phyloP scores from a whole-genome alignment of 2,113 vertebrate genomes.

The Muntiacus reevesi region DNA sequence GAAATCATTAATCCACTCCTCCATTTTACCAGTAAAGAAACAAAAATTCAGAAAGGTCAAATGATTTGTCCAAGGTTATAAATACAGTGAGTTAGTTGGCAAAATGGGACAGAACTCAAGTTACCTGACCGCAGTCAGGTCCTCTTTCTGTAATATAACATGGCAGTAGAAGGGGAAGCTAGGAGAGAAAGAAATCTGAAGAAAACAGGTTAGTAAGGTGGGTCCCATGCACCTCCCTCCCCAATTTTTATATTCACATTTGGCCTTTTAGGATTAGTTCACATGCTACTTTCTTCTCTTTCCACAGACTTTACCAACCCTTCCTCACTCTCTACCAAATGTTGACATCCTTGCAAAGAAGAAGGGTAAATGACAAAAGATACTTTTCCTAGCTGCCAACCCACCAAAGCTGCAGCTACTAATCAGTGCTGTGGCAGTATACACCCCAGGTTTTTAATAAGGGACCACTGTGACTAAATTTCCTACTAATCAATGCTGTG shows the following conservation, averaged over 20 bases:
- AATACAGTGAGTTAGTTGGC: neutral
- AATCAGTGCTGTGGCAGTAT: neutral
- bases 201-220: neutral
- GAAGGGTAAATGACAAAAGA: neutral
- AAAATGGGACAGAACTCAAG: neutral
- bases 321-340: neutral
- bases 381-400: neutral
- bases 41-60: neutral
- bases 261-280: neutral
- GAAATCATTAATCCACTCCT: neutral
- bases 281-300: neutral
- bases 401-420: neutral
- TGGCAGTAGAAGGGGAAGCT: neutral
- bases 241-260: neutral
- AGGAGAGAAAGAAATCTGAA: neutral
- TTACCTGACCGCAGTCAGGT: neutral
- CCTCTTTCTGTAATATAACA: neutral
- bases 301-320: neutral
- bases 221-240: neutral
- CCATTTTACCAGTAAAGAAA: constrained; percentile 19
- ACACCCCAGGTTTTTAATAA: neutral
- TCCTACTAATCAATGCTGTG: neutral
- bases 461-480: neutral
- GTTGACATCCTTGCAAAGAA: neutral
- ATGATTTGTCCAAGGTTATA: neutral